Evolutionary conservation across 2,797 vertebrate species (phyloP).

Genomic region (Furcifer pardalis): DNA sequence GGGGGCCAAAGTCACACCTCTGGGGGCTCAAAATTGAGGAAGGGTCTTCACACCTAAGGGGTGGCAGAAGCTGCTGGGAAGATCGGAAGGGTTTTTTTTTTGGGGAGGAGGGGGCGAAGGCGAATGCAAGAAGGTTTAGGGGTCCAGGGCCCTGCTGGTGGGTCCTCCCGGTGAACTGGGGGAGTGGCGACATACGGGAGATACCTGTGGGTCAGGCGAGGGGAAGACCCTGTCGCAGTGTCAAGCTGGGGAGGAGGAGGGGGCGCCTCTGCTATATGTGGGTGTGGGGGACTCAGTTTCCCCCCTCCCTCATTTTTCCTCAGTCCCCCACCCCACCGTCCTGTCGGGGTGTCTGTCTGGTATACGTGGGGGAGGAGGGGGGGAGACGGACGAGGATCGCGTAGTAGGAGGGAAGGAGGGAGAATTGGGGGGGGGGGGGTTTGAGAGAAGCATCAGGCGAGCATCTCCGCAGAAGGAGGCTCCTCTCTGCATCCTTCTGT

Average conservation of each 20-base stretch:
- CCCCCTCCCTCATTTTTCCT: not conserved
- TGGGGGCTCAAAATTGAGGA: no score
- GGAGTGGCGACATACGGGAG: not conserved
- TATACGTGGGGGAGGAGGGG: not conserved
- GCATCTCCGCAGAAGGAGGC: constrained; percentile 22
- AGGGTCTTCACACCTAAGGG: no score
- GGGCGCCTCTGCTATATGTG: not conserved
- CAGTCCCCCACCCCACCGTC: not conserved
- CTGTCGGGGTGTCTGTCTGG: no score
- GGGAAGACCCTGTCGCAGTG: not conserved
- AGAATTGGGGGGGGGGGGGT: not conserved
- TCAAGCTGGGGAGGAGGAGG: not conserved
- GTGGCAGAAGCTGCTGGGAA: no score
- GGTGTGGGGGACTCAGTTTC: no score
- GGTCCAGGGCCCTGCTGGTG: not conserved
- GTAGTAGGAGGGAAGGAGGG: not conserved
- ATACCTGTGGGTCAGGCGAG: not conserved
- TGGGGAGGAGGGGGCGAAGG: not conserved
- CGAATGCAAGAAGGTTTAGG: not conserved
- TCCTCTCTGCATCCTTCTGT: constrained; percentile 13
- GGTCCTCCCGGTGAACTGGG: not conserved
- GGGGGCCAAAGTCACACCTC: no score
- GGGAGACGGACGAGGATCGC: not conserved
- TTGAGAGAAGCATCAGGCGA: not conserved
- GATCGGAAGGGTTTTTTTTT: not conserved